Conservation (phyloP, 2,113 vertebrate species). For the Eclectus roratus region DNA sequence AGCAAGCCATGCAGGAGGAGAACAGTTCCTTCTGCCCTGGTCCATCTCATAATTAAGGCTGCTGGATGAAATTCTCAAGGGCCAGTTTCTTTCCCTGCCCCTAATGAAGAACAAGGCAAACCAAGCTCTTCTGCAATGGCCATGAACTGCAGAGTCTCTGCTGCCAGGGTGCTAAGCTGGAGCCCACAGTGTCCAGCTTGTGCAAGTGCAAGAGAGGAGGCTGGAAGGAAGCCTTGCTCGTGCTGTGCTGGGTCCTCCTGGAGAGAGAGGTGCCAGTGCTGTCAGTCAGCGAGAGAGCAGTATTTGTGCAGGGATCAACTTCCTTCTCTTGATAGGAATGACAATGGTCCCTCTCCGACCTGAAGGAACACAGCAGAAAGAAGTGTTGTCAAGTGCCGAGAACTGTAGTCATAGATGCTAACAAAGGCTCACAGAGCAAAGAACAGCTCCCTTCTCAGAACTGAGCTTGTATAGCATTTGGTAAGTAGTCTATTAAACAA, state of each 20-base stretch:
- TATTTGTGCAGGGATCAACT: background rate
- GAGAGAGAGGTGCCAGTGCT: background rate
- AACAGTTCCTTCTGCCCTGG: accelerated
- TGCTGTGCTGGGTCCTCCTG: accelerated
- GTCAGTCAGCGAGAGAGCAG: background rate
- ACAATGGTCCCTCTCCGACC: background rate
- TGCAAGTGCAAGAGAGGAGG: background rate
- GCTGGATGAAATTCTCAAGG: background rate
- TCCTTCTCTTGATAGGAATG: background rate
- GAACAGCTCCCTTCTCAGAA: background rate
- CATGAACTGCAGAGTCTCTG: background rate
- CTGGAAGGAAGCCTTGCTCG: background rate
- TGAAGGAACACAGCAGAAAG: accelerated
- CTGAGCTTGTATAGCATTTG: background rate
- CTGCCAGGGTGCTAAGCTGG: background rate
- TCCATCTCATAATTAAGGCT: background rate
- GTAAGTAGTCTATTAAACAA: background rate
- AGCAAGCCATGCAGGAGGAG: background rate
- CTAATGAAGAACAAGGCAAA: background rate
- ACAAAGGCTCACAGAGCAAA: background rate
- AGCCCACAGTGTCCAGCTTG: accelerated
- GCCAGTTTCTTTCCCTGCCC: background rate
- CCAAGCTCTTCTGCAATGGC: background rate
- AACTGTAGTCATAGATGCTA: background rate
- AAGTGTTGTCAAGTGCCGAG: accelerated